phyloP scores from a whole-genome alignment of 2,113 vertebrate species.

The Ameiurus melas region DNA sequence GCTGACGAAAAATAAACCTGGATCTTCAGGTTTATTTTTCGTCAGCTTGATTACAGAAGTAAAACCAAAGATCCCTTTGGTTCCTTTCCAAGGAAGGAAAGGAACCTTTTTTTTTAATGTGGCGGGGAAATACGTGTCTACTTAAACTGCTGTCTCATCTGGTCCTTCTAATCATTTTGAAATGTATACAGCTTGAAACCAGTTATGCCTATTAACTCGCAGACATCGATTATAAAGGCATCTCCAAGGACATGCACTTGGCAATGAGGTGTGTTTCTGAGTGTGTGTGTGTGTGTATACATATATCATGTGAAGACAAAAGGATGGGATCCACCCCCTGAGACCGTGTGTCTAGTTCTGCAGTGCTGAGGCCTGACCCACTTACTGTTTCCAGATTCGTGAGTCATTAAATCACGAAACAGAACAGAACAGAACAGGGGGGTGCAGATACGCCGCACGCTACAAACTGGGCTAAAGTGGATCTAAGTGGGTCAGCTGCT shows the following conservation, averaged over 20 bases:
- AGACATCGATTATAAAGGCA: not conserved
- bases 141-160: not conserved
- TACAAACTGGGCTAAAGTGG: conserved; percentile 52
- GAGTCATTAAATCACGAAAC: conserved; percentile 43
- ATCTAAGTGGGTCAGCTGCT: conserved; percentile 52
- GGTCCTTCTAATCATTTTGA: not conserved
- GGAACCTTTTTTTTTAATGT: not conserved
- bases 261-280: not conserved
- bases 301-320: conserved; percentile 18
- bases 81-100: not conserved
- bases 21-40: too few relatives aligned
- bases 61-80: not conserved
- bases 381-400: conserved; percentile 41
- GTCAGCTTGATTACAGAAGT: too few relatives aligned
- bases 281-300: not conserved
- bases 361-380: conserved; percentile 45
- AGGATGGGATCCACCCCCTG: conserved; percentile 23
- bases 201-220: not conserved
- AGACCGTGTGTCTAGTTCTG: conserved; percentile 24
- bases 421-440: not conserved
- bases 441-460: conserved; percentile 25
- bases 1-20: not conserved
- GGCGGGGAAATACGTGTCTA: not conserved
- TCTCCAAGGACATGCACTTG: not conserved
- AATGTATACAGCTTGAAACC: not conserved